Percentiles rank a stretch among this genome's conserved stretches.
Conservation (phyloP, 1,140 invertebrate genomes). For the Lineus longissimus region DNA sequence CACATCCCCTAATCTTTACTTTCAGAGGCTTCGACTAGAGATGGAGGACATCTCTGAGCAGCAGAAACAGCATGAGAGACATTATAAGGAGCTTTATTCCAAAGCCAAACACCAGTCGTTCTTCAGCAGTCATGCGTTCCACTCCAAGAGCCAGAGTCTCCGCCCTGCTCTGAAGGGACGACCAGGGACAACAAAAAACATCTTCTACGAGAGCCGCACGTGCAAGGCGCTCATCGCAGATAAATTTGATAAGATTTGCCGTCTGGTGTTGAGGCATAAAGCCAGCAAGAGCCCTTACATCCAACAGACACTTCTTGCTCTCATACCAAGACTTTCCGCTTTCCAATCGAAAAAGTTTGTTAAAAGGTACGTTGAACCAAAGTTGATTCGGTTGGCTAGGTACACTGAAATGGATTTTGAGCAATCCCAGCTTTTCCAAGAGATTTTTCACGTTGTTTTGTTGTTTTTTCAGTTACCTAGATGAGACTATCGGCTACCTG, state of each 20-base stretch:
- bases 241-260: slow-evolving; percentile 70
- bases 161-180: slow-evolving; percentile 7
- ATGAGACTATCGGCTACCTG: slow-evolving; percentile 73
- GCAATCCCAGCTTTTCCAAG: background rate
- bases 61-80: slow-evolving; percentile 43
- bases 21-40: slow-evolving; percentile 41
- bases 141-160: background rate
- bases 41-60: slow-evolving; percentile 47
- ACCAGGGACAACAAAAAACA: slow-evolving; percentile 28
- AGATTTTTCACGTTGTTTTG: slow-evolving; percentile 4
- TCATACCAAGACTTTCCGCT: slow-evolving; percentile 90
- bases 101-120: slow-evolving; percentile 5
- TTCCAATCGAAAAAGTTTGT: slow-evolving; percentile 81
- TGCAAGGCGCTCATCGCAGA: slow-evolving; percentile 80
- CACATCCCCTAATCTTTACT: no score
- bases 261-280: slow-evolving; percentile 71
- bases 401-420: background rate
- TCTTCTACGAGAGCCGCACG: slow-evolving; percentile 73
- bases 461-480: slow-evolving; percentile 64
- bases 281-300: slow-evolving; percentile 73
- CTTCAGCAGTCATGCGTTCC: slow-evolving; percentile 1
- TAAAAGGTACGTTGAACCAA: slow-evolving; percentile 47
- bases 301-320: slow-evolving; percentile 79
- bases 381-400: no score
- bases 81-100: slow-evolving; percentile 26